Evolutionary conservation across 2,797 vertebrate species (phyloP).

Genomic region (Rachycentron canadum): DNA sequence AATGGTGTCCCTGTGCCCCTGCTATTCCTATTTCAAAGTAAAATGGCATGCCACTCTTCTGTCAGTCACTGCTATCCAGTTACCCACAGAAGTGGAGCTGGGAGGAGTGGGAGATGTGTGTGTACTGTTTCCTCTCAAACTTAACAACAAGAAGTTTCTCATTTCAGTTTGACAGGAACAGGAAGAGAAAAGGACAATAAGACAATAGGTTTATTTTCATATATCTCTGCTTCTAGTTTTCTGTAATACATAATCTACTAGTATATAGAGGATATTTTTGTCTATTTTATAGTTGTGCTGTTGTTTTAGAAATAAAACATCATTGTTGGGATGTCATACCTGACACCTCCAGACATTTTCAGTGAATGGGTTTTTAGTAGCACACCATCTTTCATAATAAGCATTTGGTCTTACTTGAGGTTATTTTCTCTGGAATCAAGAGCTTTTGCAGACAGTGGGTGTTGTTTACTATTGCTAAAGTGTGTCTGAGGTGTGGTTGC

Average conservation of each 20-base stretch:
- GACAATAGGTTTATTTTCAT: too few species aligned
- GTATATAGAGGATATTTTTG: neutral
- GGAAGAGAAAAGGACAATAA: neutral
- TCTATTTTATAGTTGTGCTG: neutral
- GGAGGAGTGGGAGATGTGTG: conserved; percentile 12
- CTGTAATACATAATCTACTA: neutral
- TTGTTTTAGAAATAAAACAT: neutral
- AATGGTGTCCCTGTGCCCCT: conserved; percentile 48
- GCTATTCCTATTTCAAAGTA: conserved; percentile 45
- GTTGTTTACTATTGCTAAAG: conserved; percentile 53
- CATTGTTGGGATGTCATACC: neutral
- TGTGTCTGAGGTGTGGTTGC: conserved; percentile 45
- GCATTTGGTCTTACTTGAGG: neutral
- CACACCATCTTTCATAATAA: conserved; percentile 3
- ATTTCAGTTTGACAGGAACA: neutral
- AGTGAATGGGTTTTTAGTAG: neutral
- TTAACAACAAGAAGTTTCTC: neutral
- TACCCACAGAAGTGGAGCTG: conserved; percentile 20
- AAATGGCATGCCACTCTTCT: conserved; percentile 37
- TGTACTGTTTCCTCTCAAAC: conserved; percentile 24
- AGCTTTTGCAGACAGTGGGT: conserved; percentile 38
- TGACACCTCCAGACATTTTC: neutral
- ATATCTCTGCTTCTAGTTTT: too few species aligned
- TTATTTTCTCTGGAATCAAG: conserved; percentile 4
- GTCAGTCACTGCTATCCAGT: conserved; percentile 56